Base-by-base conservation (phyloP, 2,113 vertebrate species). In the Oryzias javanicus region DNA sequence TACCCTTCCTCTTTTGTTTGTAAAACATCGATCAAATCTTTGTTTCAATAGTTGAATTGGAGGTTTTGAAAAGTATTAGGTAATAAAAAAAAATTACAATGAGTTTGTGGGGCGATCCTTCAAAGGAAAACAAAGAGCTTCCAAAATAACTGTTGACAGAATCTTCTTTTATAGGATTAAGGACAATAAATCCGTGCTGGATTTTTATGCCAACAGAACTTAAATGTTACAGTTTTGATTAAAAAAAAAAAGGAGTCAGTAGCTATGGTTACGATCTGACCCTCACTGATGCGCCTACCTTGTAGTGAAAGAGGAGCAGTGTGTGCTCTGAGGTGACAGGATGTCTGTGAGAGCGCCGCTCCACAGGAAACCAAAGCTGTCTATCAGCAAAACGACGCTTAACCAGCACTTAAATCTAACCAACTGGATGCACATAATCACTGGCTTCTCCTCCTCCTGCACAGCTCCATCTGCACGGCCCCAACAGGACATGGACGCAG, bases 401-500 rank as follows among this genome's bases (percentile, higher is more conserved):
- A 63, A 78, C 55, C 70, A 40, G 14, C 60, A 48, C 49, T 73
- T 58, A 25, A 57, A 53, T 65, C 53, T 56, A 70, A 70, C 14
- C 50, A 47, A 61, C 20, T 60, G 58, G 50, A 72, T 1, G 60
- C 29, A 60, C 40, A 35, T 65, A 61, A 72, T 81, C 22, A 78
- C 44, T 13, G 60, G 55, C 62, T 72, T 51, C 17, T 58, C 41
- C 2, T 68, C 56, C 55, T 58, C 56, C 49, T 46, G 70, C 52
- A 67, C 70, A 67, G 19, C 18, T 74, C 67, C 63, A 57, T 80
- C 70, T 50, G 63, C 49, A 49, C 42, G 49, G n/a, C 67, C 67
- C 66, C 67, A 49, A 59, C 67, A 76, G 79, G 70, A 88, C 49
- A 71, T 17, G n/a, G 90, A 90, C 86, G 65, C 66, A 79, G 72